Evolutionary conservation across 1,140 invertebrate species (phyloP).

Genomic region (Delia radicum): DNA sequence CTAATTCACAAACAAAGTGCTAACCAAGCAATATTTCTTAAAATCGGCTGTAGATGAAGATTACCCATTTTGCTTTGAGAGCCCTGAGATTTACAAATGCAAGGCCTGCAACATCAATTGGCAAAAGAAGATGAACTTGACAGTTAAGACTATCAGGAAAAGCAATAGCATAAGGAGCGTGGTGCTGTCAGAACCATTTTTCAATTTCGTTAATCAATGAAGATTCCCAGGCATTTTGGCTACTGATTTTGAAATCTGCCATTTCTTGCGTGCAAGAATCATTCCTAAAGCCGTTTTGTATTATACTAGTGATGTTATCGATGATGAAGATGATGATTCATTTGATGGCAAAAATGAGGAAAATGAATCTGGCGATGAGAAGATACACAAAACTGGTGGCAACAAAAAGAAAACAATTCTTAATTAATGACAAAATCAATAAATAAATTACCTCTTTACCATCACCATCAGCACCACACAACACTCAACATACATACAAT

Average conservation of each 20-base stretch:
- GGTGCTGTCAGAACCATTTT: slow-evolving; percentile 94
- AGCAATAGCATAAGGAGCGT: slow-evolving; percentile 96
- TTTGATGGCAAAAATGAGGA: slow-evolving; percentile 54
- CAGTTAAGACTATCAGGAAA: slow-evolving; percentile 96
- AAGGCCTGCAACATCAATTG: slow-evolving; percentile 90
- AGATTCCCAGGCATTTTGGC: slow-evolving; percentile 73
- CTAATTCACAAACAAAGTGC: slow-evolving; percentile 90
- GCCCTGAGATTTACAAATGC: slow-evolving; percentile 94
- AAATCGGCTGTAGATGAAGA: slow-evolving; percentile 86
- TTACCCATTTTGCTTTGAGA: slow-evolving; percentile 95
- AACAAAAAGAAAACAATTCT: slow-evolving; percentile 47
- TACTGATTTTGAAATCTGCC: slow-evolving; percentile 97
- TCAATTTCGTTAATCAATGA: slow-evolving; percentile 95
- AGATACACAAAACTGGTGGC: slow-evolving; percentile 31
- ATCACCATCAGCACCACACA: not conserved
- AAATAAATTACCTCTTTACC: slow-evolving; percentile 28
- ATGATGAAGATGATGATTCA: slow-evolving; percentile 70
- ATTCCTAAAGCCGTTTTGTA: slow-evolving; percentile 91
- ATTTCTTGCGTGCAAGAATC: slow-evolving; percentile 91
- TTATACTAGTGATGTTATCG: slow-evolving; percentile 83
- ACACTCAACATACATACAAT: not conserved
- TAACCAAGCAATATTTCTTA: slow-evolving; percentile 95
- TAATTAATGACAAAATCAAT: slow-evolving; percentile 52
- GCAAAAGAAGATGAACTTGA: slow-evolving; percentile 96
- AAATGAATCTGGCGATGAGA: slow-evolving; percentile 53